Evolutionary conservation across 2,888 invertebrate genomes (phyloP).

Genomic region (Monochamus alternatus): DNA sequence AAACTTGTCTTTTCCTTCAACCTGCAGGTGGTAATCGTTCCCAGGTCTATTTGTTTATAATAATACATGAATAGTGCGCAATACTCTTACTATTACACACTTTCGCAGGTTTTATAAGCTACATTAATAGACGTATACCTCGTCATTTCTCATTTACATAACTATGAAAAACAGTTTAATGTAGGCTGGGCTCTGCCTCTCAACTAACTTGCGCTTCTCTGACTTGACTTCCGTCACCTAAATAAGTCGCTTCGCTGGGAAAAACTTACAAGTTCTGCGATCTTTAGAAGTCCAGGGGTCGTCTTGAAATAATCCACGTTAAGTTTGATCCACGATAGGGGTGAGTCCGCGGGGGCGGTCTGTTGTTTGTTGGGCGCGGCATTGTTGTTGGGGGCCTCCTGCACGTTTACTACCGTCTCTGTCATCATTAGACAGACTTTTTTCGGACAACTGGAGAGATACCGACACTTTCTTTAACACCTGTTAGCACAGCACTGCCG

Average conservation of each 20-base stretch:
- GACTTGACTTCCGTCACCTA: not conserved
- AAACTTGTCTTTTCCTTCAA: no score
- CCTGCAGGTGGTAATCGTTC: no score
- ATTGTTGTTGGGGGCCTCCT: slow-evolving; percentile 76
- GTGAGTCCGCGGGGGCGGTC: slow-evolving; percentile 70
- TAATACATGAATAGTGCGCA: no score
- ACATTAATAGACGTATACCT: not conserved
- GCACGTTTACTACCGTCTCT: slow-evolving; percentile 87
- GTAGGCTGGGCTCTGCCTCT: not conserved
- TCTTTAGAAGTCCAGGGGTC: slow-evolving; percentile 86
- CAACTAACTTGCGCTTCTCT: no score
- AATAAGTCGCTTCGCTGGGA: not conserved
- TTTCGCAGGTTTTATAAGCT: not conserved
- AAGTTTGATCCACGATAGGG: slow-evolving; percentile 81
- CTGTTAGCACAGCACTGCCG: slow-evolving; percentile 52
- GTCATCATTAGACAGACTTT: slow-evolving; percentile 78
- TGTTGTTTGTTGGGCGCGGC: slow-evolving; percentile 56
- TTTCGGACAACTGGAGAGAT: slow-evolving; percentile 20
- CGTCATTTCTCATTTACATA: slow-evolving; percentile 8
- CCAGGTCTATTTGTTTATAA: no score
- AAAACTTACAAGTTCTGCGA: slow-evolving; percentile 84
- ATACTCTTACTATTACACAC: not conserved
- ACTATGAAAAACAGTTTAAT: slow-evolving; percentile 8
- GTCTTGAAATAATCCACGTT: slow-evolving; percentile 87
- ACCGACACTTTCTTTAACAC: slow-evolving; percentile 46